These are phyloP conservation scores for Panulirus ornatus DNA, from an alignment of 1,140 invertebrate species.

Conservation along the genomic window DNA sequence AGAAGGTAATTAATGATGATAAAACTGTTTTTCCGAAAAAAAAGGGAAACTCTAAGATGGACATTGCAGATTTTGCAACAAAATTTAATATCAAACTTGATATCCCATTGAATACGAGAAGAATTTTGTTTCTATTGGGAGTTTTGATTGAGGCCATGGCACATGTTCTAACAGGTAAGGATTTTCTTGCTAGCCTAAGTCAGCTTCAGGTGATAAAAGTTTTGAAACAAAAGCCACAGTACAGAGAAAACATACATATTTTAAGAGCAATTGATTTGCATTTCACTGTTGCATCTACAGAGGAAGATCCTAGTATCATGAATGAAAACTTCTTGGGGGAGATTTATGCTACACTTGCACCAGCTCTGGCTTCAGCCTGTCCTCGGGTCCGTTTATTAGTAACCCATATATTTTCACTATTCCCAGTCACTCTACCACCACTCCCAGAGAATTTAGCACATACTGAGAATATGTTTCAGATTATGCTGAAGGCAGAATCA, in stretches of 20 bases:
- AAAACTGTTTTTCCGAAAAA: slow-evolving; percentile 1
- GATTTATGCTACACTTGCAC: slow-evolving; percentile 80
- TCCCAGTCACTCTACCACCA: slow-evolving; percentile 79
- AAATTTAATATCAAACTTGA: slow-evolving; percentile 75
- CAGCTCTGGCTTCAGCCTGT: slow-evolving; percentile 83
- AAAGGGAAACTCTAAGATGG: slow-evolving; percentile 18
- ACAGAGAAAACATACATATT: slow-evolving; percentile 75
- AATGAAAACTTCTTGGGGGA: slow-evolving; percentile 79
- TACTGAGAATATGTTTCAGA: slow-evolving; percentile 81
- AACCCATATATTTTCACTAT: slow-evolving; percentile 85
- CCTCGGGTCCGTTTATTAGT: slow-evolving; percentile 84
- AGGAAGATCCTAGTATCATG: slow-evolving; percentile 66
- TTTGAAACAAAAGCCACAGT: slow-evolving; percentile 63
- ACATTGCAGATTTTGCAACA: neutral
- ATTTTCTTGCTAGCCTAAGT: slow-evolving; percentile 77
- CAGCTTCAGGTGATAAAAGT: slow-evolving; percentile 76
- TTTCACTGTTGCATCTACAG: slow-evolving; percentile 75
- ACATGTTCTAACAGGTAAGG: slow-evolving; percentile 80
- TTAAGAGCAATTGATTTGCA: slow-evolving; percentile 76
- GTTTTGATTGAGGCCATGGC: slow-evolving; percentile 81
- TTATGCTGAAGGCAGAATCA: slow-evolving; percentile 85
- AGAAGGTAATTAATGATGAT: slow-evolving; percentile 35
- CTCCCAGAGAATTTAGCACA: slow-evolving; percentile 77
- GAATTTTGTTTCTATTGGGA: slow-evolving; percentile 80
- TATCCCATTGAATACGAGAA: slow-evolving; percentile 76